phyloP scores from a whole-genome alignment of 1,140 invertebrate species.

The Idris sp. region DNA sequence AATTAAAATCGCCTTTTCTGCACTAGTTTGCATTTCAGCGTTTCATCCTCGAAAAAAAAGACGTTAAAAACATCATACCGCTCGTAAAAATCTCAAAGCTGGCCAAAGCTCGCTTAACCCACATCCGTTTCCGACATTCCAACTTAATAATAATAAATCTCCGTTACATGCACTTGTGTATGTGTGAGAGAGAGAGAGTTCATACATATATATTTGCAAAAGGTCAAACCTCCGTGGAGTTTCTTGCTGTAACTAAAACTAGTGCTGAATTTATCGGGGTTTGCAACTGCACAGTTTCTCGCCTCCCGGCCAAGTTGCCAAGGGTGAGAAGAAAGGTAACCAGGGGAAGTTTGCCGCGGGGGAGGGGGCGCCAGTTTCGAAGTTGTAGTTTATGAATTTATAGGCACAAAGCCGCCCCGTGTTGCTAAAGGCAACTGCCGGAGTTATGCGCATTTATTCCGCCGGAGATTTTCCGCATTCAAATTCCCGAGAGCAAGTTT shows the following conservation, averaged over 20 bases:
- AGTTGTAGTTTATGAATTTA: constrained; percentile 78
- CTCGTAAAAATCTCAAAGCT: constrained; percentile 52
- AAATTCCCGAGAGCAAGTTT: constrained; percentile 66
- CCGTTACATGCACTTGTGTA: background rate
- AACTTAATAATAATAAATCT: constrained; percentile 61
- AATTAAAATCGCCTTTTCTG: too few species aligned
- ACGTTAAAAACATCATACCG: constrained; percentile 9
- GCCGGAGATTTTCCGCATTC: constrained; percentile 70
- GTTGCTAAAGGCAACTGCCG: constrained; percentile 68
- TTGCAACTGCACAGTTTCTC: constrained; percentile 70
- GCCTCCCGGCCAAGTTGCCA: constrained; percentile 49
- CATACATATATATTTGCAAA: constrained; percentile 35
- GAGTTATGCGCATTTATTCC: constrained; percentile 73
- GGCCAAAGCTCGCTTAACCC: constrained; percentile 46
- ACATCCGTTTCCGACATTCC: constrained; percentile 61
- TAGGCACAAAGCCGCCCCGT: constrained; percentile 71
- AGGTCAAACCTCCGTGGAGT: constrained; percentile 64
- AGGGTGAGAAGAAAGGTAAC: constrained; percentile 65
- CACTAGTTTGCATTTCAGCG: too few species aligned
- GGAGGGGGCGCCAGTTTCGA: constrained; percentile 62
- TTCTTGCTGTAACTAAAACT: constrained; percentile 76
- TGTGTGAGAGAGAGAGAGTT: too few species aligned
- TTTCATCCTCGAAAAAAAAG: background rate
- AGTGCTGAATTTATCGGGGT: constrained; percentile 75
- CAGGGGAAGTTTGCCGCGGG: constrained; percentile 68